Conservation (phyloP, 2,113 vertebrate genomes). For the Brienomyrus longianalis region DNA sequence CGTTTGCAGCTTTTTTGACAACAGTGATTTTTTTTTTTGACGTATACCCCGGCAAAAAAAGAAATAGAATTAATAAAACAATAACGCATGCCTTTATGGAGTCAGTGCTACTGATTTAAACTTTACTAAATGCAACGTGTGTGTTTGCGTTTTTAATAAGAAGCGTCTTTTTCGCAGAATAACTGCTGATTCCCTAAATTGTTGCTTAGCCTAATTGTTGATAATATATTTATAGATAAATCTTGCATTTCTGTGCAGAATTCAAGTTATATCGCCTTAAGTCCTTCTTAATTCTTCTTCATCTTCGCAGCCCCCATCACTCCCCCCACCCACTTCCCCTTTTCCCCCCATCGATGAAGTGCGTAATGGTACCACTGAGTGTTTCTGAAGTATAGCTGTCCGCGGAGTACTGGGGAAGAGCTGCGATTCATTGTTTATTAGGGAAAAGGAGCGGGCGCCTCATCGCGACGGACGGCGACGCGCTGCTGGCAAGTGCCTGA, state of each 20-base stretch:
- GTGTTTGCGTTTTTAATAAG: neutral
- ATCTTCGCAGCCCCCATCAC: neutral
- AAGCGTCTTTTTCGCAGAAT: neutral
- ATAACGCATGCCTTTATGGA: neutral
- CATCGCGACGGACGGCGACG: neutral
- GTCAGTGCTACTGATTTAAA: neutral
- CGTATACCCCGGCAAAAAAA: neutral
- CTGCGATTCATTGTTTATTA: slow-evolving; percentile 17
- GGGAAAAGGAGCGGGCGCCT: neutral
- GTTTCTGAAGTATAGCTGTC: neutral
- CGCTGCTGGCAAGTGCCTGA: neutral
- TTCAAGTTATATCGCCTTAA: neutral
- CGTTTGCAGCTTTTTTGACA: neutral
- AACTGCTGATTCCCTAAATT: neutral
- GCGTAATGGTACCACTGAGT: neutral
- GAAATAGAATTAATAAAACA: neutral
- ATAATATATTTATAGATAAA: neutral
- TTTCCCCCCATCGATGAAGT: neutral
- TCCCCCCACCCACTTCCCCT: slow-evolving; percentile 1
- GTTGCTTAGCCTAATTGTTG: neutral
- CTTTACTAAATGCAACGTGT: neutral
- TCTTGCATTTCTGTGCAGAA: neutral
- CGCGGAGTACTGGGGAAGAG: neutral
- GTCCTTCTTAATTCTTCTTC: neutral
- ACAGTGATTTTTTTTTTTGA: neutral